Base-by-base conservation (phyloP, 2,888 invertebrate species). In the Xestia rhomboidea region DNA sequence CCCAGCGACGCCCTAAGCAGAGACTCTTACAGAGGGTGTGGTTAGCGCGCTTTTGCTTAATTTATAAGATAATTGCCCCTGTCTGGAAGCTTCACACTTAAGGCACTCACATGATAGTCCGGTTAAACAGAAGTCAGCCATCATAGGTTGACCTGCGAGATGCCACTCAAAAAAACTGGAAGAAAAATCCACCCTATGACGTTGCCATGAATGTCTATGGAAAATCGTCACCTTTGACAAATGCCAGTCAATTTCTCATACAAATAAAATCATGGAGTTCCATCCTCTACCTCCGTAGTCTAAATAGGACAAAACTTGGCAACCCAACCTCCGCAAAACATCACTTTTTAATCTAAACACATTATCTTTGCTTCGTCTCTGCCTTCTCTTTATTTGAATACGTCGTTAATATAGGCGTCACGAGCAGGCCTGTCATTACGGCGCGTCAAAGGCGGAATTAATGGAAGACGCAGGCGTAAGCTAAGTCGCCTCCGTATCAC, bases 341-440 rank as follows among this genome's bases (percentile, higher is more conserved):
- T 63, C 10, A 60, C 46, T 72, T 70, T 73, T 77, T 73, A 69
- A 83, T 75, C 64, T 71, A 76, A 86, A 68, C 64, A 76, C 69
- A 78, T 78, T 72, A 81, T 75, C 70, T 68, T 30, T 41, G 60
- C 73, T 63, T 73, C 82, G 69, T 60, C 38, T 76, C 68, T 77
- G 57, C 49, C 54, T 68, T 60, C 77, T 66, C 82, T 83, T 82
- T 81, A 83, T 86, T 86, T 88, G 88, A 84, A 86, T 88, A 85
- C 83, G 88, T 84, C 89, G 89, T 89, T 89, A 89, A 84, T 88
- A 84, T 81, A 83, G 74, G 82, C 87, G 81, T 87, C 89, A 79
- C 68, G 60, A 69, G 69, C 82, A 82, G 81, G 66, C 82, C 84
- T 85, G 87, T 88, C 88, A 89, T 89, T 88, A 87, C 77, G 63